Percentiles rank a stretch among this genome's conserved stretches.
phyloP scores from a whole-genome alignment of 2,888 invertebrate genomes.

The Drosophila subsilvestris region DNA sequence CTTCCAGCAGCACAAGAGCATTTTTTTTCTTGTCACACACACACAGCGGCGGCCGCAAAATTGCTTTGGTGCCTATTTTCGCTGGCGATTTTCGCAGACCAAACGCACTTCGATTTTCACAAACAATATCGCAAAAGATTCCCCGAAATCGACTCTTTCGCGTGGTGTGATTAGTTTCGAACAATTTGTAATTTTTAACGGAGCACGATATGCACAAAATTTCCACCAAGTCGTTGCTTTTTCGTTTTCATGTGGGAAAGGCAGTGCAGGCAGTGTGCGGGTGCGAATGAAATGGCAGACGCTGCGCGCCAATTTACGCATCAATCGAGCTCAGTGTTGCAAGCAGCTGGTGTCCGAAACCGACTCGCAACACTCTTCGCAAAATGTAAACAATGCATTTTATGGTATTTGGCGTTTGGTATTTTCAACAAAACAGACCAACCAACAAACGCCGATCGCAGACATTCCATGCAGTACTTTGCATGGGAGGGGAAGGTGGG shows the following conservation, averaged over 20 bases:
- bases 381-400: constrained; percentile 54
- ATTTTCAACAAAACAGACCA: no score
- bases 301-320: constrained; percentile 80
- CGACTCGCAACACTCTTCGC: constrained; percentile 25
- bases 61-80: constrained; percentile 68
- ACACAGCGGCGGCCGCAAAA: constrained; percentile 58
- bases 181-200: constrained; percentile 49
- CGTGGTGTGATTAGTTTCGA: constrained; percentile 46
- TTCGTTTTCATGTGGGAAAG: constrained; percentile 72
- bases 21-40: constrained; percentile 76
- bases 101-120: constrained; percentile 70
- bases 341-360: constrained; percentile 16
- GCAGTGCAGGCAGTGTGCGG: constrained; percentile 62
- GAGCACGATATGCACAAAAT: constrained; percentile 66
- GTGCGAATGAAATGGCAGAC: constrained; percentile 74
- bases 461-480: no score
- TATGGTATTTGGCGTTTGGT: no score
- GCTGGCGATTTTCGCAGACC: constrained; percentile 68
- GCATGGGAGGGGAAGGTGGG: no score
- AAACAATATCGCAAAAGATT: constrained; percentile 72
- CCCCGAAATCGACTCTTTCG: constrained; percentile 63
- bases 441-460: no score
- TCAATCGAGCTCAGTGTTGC: constrained; percentile 70
- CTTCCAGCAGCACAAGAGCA: constrained; percentile 76
- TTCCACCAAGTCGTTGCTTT: constrained; percentile 69